phyloP scores from a whole-genome alignment of 2,797 vertebrate species.

The Neostethus bicornis region DNA sequence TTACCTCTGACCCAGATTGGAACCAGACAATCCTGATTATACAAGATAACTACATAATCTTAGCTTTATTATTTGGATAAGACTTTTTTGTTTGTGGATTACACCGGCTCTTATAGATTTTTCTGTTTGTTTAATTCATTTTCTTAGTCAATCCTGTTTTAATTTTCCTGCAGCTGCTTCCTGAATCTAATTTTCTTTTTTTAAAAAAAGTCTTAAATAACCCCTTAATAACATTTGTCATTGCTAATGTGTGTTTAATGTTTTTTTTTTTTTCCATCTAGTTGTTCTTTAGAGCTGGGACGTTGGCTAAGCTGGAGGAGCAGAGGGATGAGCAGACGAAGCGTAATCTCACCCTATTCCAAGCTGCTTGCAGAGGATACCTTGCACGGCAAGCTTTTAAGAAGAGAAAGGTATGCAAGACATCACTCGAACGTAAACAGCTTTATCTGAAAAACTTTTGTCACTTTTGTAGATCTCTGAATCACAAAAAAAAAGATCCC shows the following conservation, averaged over 20 bases:
- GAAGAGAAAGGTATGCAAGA: constrained; percentile 91
- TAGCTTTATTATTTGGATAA: constrained; percentile 58
- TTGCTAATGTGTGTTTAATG: constrained; percentile 29
- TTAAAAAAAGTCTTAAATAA: constrained; percentile 31
- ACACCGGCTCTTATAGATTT: constrained; percentile 67
- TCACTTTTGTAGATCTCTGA: background rate
- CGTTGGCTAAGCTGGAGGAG: constrained; percentile 90
- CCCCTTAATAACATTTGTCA: constrained; percentile 18
- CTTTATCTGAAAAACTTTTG: constrained; percentile 10
- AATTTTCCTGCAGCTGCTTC: constrained; percentile 26
- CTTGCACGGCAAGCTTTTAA: constrained; percentile 94
- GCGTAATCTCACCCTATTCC: constrained; percentile 90
- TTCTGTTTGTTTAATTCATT: constrained; percentile 45
- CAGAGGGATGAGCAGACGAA: constrained; percentile 95
- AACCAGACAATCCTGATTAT: constrained; percentile 58
- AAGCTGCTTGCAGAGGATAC: constrained; percentile 92
- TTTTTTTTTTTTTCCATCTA: constrained; percentile 62
- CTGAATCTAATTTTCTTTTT: constrained; percentile 23
- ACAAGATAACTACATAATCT: constrained; percentile 67
- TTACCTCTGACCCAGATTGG: constrained; percentile 68
- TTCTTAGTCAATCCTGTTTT: constrained; percentile 40
- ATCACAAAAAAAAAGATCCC: background rate
- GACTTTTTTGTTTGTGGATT: constrained; percentile 58
- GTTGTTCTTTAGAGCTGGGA: constrained; percentile 96
- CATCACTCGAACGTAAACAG: background rate